Base-by-base conservation (phyloP, 2,113 vertebrate species). In the Leucopsar rothschildi region DNA sequence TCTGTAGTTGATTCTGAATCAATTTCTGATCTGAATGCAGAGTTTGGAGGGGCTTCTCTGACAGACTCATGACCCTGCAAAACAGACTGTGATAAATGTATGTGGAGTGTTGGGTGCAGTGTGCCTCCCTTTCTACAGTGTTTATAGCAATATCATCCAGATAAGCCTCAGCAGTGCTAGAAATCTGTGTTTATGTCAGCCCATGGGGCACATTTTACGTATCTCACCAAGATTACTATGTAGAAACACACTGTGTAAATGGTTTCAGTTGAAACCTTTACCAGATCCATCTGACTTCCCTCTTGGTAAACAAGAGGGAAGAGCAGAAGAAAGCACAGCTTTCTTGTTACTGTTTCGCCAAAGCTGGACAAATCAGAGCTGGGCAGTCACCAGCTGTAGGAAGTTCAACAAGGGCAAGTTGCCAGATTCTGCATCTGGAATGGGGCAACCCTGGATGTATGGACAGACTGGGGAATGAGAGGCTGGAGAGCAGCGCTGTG, bases 341-440 rank as follows among this genome's bases (percentile, higher is more conserved):
- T 11, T 85, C 70, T 78, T 66, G 10, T 77, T 56, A 33, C 27
- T 61, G 2, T 56, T 87, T 47, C 66, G 82, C 39, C 28, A 60
- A 68, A 59, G 39, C 31, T 39, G 40, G n/a, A 47, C 7, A 15
- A 60, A 68, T 60, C 16, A 50, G 66, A 66, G 22, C 1, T 37
- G 27, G 33, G 52, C 33, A 50, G 13, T 33, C 59, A 33, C 5
- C 37, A 59, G 0, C 7, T 0, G 0, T 3, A 37, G 12, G 12
- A 57, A 33, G 37, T 37, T 88, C 6, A 72, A 7, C 17, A 35
- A 27, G 57, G 0, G 18, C 12, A 15, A 42, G 8, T 40, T 25
- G 66, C 25, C 3, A 3, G 9, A 23, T 23, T 71, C 11, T 37
- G 25, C 31, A 12, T 5, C 35, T 56, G 49, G 40, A 2, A 15